These are phyloP conservation scores for Ahaetulla prasina DNA, from an alignment of 2,113 vertebrate genomes.

Conservation along the genomic window DNA sequence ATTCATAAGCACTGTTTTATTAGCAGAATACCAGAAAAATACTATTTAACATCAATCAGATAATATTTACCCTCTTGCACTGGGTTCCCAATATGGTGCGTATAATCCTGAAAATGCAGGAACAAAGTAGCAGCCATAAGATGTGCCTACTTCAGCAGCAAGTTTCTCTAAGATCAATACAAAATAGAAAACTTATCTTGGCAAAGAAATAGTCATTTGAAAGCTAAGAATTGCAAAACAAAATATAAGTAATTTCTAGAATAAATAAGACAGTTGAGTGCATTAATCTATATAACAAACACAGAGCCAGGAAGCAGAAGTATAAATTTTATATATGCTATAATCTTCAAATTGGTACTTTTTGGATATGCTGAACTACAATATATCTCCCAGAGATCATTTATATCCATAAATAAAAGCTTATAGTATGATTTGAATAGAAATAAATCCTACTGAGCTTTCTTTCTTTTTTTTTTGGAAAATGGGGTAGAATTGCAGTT, in stretches of 20 bases:
- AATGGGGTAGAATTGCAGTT: not conserved
- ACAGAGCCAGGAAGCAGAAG: not conserved
- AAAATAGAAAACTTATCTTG: constrained; percentile 36
- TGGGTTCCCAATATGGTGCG: constrained; percentile 97
- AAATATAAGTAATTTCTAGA: not conserved
- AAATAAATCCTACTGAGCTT: not conserved
- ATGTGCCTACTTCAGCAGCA: constrained; percentile 86
- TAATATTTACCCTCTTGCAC: constrained; percentile 87
- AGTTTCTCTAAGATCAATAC: constrained; percentile 79
- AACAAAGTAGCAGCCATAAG: constrained; percentile 96
- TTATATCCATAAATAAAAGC: not conserved
- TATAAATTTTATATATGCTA: not conserved
- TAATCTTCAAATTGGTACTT: not conserved
- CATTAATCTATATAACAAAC: not conserved
- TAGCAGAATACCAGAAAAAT: not conserved
- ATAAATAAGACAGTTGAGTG: not conserved
- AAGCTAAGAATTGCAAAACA: not conserved
- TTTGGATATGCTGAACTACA: not conserved
- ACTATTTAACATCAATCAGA: not conserved
- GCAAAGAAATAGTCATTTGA: constrained; percentile 1
- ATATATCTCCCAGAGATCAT: not conserved
- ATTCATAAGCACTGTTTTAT: not conserved
- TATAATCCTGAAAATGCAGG: constrained; percentile 97
- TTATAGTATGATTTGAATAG: not conserved
- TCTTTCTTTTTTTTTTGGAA: too few species aligned